These are phyloP conservation scores for Oncorhynchus kisutch DNA, from an alignment of 2,113 vertebrate genomes.

Conservation along the genomic window DNA sequence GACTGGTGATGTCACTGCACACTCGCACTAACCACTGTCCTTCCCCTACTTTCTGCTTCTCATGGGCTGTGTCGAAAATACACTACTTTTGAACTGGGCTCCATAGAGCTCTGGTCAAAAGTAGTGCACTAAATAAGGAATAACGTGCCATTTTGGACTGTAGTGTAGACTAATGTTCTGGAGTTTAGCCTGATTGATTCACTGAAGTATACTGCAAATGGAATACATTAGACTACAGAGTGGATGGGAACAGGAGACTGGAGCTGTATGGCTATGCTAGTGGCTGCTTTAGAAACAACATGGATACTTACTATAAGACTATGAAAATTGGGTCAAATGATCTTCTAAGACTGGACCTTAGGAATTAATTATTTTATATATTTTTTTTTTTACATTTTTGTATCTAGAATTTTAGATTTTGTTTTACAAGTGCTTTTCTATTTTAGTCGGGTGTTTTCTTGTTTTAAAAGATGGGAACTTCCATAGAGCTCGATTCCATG, in stretches of 20 bases:
- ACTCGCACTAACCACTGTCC: not conserved
- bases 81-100: too few species aligned
- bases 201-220: slow-evolving; percentile 73
- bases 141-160: not conserved
- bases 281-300: not conserved
- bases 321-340: not conserved
- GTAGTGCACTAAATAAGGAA: too few species aligned
- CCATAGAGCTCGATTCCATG: not conserved
- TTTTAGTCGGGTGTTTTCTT: not conserved
- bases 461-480: too few species aligned
- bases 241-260: slow-evolving; percentile 49
- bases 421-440: not conserved
- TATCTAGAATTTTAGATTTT: not conserved
- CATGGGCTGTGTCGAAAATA: slow-evolving; percentile 8
- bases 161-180: slow-evolving; percentile 66
- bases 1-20: slow-evolving; percentile 8
- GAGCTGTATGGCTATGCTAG: slow-evolving; percentile 35
- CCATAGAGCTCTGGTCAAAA: too few species aligned
- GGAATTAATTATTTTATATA: not conserved
- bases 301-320: too few species aligned
- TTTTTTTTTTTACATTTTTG: not conserved
- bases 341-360: not conserved
- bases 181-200: slow-evolving; percentile 67
- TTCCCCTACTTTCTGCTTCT: slow-evolving; percentile 30
- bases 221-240: slow-evolving; percentile 63